Percentiles rank a stretch among this genome's conserved stretches.
These are phyloP conservation scores for Botia almorhae DNA, from an alignment of 2,797 vertebrate species.

Conservation along the genomic window DNA sequence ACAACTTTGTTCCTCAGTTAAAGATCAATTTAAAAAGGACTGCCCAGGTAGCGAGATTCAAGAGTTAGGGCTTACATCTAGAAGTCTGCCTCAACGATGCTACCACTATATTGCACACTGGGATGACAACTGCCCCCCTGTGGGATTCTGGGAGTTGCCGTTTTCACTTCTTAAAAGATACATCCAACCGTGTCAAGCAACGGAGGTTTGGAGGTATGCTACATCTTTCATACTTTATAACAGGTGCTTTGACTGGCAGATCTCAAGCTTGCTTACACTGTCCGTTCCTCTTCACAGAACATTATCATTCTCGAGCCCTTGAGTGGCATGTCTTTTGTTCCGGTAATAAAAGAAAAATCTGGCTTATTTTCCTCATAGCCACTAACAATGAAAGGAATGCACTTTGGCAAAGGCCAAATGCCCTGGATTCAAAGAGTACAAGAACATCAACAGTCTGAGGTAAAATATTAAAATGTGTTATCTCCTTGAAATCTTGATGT, in stretches of 20 bases:
- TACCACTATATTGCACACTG: slow-evolving; percentile 73
- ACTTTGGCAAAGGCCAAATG: slow-evolving; percentile 99
- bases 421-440: slow-evolving; percentile 86
- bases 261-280: slow-evolving; percentile 19
- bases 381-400: slow-evolving; percentile 94
- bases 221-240: slow-evolving; percentile 51
- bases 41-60: slow-evolving; percentile 76
- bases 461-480: slow-evolving; percentile 87
- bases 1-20: slow-evolving; percentile 81
- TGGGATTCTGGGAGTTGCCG: slow-evolving; percentile 28
- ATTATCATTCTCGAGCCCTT: slow-evolving; percentile 75
- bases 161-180: slow-evolving; percentile 50
- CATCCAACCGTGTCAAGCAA: slow-evolving; percentile 52
- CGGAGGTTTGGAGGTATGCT: slow-evolving; percentile 55
- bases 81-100: slow-evolving; percentile 65
- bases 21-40: slow-evolving; percentile 64
- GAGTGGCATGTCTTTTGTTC: slow-evolving; percentile 82
- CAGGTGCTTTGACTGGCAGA: slow-evolving; percentile 35
- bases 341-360: slow-evolving; percentile 77
- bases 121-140: slow-evolving; percentile 78
- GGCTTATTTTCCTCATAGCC: slow-evolving; percentile 70
- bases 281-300: slow-evolving; percentile 63
- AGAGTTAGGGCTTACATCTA: slow-evolving; percentile 62
- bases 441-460: slow-evolving; percentile 91
- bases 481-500: slow-evolving; percentile 70